Evolutionary conservation across 2,888 invertebrate species (phyloP).

Genomic region (Saturnia pavonia): DNA sequence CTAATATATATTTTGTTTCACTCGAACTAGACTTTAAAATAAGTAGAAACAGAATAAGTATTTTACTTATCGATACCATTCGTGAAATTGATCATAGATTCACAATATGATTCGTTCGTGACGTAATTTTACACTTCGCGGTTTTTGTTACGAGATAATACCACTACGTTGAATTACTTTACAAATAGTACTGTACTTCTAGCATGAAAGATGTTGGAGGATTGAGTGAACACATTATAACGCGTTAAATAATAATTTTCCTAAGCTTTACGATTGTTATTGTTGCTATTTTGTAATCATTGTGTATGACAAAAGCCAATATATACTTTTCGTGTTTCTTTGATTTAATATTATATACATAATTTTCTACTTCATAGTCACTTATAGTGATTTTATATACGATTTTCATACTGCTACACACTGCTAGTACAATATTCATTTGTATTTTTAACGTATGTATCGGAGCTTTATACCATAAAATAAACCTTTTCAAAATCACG

Average conservation of each 20-base stretch:
- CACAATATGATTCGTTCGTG: constrained; percentile 51
- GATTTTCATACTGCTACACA: no score
- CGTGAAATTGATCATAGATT: constrained; percentile 57
- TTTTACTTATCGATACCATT: not conserved
- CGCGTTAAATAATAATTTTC: not conserved
- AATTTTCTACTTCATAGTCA: not conserved
- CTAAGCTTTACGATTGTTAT: not conserved
- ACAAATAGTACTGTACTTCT: constrained; percentile 40
- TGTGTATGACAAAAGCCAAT: no score
- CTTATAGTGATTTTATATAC: no score
- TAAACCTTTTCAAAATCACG: no score
- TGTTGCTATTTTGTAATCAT: not conserved
- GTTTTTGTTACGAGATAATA: constrained; percentile 49
- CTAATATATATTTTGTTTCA: not conserved
- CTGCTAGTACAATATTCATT: no score
- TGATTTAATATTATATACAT: not conserved
- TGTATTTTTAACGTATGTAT: no score
- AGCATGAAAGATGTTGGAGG: not conserved
- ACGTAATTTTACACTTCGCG: constrained; percentile 52
- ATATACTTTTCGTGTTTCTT: no score
- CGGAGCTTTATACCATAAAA: no score
- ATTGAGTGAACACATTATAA: not conserved
- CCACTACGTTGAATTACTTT: constrained; percentile 52
- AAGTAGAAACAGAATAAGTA: not conserved
- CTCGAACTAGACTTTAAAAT: not conserved